Conservation (phyloP, 2,113 vertebrate species). For the Anguilla japonica region DNA sequence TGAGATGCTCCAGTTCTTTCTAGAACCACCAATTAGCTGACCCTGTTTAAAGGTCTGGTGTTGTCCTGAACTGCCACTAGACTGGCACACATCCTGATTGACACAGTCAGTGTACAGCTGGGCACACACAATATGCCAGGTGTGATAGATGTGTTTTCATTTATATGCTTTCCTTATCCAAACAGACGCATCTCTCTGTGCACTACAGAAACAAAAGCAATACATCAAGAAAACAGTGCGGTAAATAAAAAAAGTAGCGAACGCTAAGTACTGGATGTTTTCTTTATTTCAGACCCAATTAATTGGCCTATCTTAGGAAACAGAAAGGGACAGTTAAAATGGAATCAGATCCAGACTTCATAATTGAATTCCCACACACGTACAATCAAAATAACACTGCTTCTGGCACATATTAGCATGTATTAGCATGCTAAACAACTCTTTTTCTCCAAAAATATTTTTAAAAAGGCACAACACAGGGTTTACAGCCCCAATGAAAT, state of each 20-base stretch:
- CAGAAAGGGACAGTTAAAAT: slow-evolving; percentile 9
- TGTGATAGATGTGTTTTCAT: not conserved
- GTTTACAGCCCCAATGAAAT: slow-evolving; percentile 30
- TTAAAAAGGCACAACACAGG: not conserved
- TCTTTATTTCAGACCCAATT: slow-evolving; percentile 22
- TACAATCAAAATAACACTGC: slow-evolving; percentile 37
- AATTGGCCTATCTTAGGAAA: slow-evolving; percentile 5
- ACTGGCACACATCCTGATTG: not conserved
- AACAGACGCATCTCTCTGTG: not conserved
- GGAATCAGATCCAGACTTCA: slow-evolving; percentile 28
- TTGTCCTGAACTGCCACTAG: not conserved
- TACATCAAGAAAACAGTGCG: not conserved
- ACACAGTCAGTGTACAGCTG: not conserved
- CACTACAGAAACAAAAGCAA: not conserved
- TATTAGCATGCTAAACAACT: slow-evolving; percentile 12
- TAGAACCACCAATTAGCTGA: not conserved
- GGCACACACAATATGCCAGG: not conserved
- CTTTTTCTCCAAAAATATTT: not conserved
- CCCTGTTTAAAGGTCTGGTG: no score
- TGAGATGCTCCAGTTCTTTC: not conserved
- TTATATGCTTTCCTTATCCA: not conserved
- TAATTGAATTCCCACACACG: slow-evolving; percentile 30
- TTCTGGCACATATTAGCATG: slow-evolving; percentile 28
- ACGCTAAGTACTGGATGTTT: not conserved
- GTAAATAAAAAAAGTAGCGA: not conserved